These are phyloP conservation scores for Choristoneura fumiferana DNA, from an alignment of 1,140 invertebrate species.

Conservation along the genomic window DNA sequence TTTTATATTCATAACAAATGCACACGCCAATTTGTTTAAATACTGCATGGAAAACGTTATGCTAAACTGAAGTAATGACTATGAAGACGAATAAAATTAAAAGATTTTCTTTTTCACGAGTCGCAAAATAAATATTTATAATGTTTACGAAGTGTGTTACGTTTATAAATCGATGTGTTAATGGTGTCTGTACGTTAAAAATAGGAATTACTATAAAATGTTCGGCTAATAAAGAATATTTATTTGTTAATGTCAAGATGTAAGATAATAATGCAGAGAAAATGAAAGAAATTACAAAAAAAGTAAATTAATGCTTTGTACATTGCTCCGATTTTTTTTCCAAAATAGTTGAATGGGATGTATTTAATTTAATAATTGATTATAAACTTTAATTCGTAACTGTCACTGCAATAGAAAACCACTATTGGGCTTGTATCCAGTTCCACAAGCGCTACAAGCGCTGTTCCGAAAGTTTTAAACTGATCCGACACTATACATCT, in stretches of 20 bases:
- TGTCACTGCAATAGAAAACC: not conserved
- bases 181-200: constrained; percentile 36
- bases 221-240: constrained; percentile 21
- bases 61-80: not conserved
- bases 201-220: constrained; percentile 27
- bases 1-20: no score
- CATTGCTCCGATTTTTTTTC: constrained; percentile 38
- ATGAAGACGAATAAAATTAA: not conserved
- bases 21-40: no score
- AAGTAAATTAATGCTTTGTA: constrained; percentile 50
- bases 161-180: constrained; percentile 24
- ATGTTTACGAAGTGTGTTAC: constrained; percentile 15
- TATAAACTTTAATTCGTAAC: not conserved
- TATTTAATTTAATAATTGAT: constrained; percentile 5
- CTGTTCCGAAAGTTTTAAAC: no score
- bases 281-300: constrained; percentile 30
- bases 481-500: no score
- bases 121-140: constrained; percentile 17
- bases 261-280: constrained; percentile 23
- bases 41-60: no score
- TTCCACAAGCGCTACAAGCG: no score
- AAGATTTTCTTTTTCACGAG: constrained; percentile 9
- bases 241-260: constrained; percentile 26
- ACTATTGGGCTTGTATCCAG: not conserved
- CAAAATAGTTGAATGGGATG: constrained; percentile 28